Percentiles rank a stretch among this genome's conserved stretches.
Conservation (phyloP, 2,888 invertebrate species). For the Euspilapteryx auroguttella region DNA sequence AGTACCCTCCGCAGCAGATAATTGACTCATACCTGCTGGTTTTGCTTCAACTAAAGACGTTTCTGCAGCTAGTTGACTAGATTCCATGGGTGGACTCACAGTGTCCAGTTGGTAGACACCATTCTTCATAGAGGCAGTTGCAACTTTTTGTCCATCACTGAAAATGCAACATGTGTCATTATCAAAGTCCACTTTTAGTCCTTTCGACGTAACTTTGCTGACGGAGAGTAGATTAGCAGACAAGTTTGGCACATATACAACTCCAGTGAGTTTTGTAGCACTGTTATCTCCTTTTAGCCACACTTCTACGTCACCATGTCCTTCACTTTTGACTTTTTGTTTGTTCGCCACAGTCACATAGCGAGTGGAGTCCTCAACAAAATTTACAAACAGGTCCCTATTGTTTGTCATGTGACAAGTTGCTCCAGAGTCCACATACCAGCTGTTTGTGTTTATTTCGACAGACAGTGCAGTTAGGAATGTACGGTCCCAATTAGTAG, state of each 20-base stretch:
- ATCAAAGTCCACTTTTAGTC: constrained; percentile 1
- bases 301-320: constrained; percentile 8
- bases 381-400: constrained; percentile 5
- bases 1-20: not conserved
- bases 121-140: not conserved
- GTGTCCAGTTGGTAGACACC: not conserved
- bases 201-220: not conserved
- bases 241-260: constrained; percentile 2
- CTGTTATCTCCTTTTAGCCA: constrained; percentile 4
- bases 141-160: not conserved
- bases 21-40: no score
- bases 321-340: constrained; percentile 6
- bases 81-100: not conserved
- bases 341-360: constrained; percentile 7
- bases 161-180: not conserved
- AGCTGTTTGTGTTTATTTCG: constrained; percentile 5
- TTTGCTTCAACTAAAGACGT: no score
- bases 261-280: constrained; percentile 3
- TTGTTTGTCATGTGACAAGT: constrained; percentile 9
- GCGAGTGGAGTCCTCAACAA: constrained; percentile 6
- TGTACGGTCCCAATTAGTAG: not conserved
- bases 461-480: constrained; percentile 2
- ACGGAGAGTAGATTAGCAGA: not conserved
- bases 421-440: constrained; percentile 7
- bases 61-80: no score